phyloP scores from a whole-genome alignment of 2,797 vertebrate species.

The Diceros bicornis region DNA sequence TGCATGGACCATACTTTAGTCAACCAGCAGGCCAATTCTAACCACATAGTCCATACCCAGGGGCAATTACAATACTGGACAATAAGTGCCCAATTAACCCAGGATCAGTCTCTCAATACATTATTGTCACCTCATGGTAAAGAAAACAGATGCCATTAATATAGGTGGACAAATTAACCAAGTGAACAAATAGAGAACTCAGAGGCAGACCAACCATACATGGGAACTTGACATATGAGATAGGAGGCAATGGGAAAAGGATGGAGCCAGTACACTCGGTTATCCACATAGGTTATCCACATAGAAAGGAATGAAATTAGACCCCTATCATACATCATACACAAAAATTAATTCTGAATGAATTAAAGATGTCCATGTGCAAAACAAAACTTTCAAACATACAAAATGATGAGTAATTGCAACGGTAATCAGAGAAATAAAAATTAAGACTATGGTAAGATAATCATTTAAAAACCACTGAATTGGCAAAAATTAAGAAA shows the following conservation, averaged over 20 bases:
- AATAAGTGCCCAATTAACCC: not conserved
- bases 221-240: not conserved
- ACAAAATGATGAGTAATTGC: not conserved
- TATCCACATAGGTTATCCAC: not conserved
- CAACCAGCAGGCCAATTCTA: not conserved
- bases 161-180: not conserved
- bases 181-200: not conserved
- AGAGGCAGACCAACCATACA: not conserved
- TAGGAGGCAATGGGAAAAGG: not conserved
- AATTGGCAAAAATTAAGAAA: conserved; percentile 11
- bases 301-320: not conserved
- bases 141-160: not conserved
- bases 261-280: not conserved
- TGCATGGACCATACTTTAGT: not conserved
- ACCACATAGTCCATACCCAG: not conserved
- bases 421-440: not conserved
- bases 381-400: not conserved
- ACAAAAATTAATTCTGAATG: not conserved
- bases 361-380: not conserved
- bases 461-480: not conserved
- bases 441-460: not conserved
- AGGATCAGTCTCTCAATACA: not conserved
- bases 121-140: not conserved
- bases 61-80: not conserved
- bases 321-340: not conserved